Evolutionary conservation across 2,113 vertebrate species (phyloP).

Genomic region (Oreochromis aureus): DNA sequence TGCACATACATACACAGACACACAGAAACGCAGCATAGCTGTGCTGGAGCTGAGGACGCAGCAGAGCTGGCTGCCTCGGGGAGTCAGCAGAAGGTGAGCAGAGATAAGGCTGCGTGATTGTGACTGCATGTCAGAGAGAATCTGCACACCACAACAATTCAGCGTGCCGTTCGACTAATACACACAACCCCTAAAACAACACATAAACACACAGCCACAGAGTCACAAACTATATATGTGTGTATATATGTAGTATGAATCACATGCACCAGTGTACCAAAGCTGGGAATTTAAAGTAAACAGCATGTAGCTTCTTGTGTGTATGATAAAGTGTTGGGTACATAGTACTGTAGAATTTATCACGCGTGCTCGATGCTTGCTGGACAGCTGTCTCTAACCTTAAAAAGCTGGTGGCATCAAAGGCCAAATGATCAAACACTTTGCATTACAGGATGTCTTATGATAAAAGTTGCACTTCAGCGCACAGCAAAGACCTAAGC

Average conservation of each 20-base stretch:
- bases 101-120: conserved; percentile 71
- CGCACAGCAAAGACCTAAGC: not conserved
- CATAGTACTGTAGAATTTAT: not conserved
- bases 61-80: conserved; percentile 60
- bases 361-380: not conserved
- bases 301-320: not conserved
- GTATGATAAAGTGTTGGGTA: not conserved
- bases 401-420: not conserved
- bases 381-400: not conserved
- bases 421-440: not conserved
- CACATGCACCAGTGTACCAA: conserved; percentile 17
- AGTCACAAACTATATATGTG: not conserved
- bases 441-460: not conserved
- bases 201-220: not conserved
- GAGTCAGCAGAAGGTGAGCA: conserved; percentile 71
- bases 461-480: not conserved
- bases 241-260: conserved; percentile 1
- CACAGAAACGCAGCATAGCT: not conserved
- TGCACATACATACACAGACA: not conserved
- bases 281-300: not conserved
- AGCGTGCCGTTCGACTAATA: not conserved
- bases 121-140: conserved; percentile 69
- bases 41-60: conserved; percentile 48
- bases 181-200: not conserved
- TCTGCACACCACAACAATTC: conserved; percentile 47